These are phyloP conservation scores for Scyliorhinus canicula DNA, from an alignment of 2,797 vertebrate species.

Conservation along the genomic window DNA sequence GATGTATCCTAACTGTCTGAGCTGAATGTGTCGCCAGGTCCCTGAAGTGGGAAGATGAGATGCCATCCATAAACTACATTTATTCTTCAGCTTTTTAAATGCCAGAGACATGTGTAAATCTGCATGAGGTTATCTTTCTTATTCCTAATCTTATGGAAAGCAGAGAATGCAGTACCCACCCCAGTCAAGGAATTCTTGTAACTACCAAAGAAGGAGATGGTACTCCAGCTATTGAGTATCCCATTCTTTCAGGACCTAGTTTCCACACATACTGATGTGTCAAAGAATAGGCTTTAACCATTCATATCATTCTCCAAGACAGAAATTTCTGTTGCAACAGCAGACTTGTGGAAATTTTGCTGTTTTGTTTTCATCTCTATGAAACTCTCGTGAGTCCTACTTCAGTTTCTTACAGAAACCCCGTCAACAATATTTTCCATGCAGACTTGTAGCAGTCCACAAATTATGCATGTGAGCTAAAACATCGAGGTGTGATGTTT, in stretches of 20 bases:
- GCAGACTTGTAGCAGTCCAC: background rate
- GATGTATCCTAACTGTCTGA: background rate
- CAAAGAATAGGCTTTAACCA: background rate
- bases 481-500: background rate
- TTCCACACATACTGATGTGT: background rate
- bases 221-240: too few species aligned
- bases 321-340: background rate
- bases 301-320: background rate
- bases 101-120: background rate
- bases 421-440: too few species aligned
- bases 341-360: background rate
- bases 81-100: background rate
- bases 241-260: background rate
- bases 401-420: background rate
- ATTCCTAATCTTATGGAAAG: background rate
- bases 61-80: background rate
- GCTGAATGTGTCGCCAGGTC: background rate
- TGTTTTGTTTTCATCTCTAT: constrained; percentile 6
- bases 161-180: background rate
- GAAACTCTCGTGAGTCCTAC: background rate
- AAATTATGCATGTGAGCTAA: background rate
- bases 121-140: background rate
- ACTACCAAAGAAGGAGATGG: background rate
- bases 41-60: background rate
- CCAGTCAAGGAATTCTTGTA: background rate